Conservation (phyloP, 1,140 invertebrate genomes). For the Nautilus pompilius region DNA sequence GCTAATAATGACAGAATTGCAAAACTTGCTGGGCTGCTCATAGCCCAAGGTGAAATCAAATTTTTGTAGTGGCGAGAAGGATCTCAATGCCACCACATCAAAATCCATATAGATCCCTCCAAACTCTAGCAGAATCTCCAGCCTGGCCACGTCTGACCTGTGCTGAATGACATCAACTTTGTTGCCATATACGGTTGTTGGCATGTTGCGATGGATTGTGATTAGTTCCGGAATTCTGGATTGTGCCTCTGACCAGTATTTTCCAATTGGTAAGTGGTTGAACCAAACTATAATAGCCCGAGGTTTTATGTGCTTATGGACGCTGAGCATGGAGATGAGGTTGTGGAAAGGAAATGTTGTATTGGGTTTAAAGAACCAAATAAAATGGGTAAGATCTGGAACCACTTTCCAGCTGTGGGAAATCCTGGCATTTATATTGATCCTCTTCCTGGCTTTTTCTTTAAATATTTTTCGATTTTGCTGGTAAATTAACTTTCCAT, state of each 20-base stretch:
- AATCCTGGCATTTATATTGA: too few relatives aligned
- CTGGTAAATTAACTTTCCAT: too few relatives aligned
- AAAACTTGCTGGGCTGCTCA: background rate
- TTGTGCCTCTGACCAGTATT: background rate
- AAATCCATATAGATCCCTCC: slow-evolving; percentile 16
- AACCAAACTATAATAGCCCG: slow-evolving; percentile 7
- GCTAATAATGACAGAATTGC: background rate
- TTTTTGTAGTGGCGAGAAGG: slow-evolving; percentile 2
- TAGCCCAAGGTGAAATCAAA: slow-evolving; percentile 11
- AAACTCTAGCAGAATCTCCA: slow-evolving; percentile 6
- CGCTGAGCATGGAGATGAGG: background rate
- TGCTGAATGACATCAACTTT: background rate
- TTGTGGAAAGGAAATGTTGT: slow-evolving; percentile 7
- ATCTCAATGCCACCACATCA: slow-evolving; percentile 9
- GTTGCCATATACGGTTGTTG: slow-evolving; percentile 4
- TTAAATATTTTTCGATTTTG: too few relatives aligned
- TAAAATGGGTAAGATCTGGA: slow-evolving; percentile 5
- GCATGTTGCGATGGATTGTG: too few relatives aligned
- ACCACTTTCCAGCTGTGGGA: background rate
- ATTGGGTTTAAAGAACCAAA: background rate
- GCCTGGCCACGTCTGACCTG: slow-evolving; percentile 8
- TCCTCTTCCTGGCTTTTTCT: too few relatives aligned
- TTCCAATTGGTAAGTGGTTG: background rate
- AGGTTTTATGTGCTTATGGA: background rate
- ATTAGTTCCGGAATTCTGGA: slow-evolving; percentile 1